phyloP scores from a whole-genome alignment of 2,888 invertebrate species.

The Ophion ventricosus region DNA sequence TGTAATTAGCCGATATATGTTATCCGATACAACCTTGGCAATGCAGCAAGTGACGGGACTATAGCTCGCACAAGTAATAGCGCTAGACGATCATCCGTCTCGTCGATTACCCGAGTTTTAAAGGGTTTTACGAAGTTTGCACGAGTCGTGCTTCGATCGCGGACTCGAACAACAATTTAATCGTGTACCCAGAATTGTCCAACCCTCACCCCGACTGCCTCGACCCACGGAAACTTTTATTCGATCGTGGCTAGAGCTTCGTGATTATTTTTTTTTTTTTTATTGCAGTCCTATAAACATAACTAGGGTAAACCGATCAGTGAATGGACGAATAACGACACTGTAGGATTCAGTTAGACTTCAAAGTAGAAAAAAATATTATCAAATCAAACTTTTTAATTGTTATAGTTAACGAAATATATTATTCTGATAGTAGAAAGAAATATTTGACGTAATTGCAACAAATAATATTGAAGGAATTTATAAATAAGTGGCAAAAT shows the following conservation, averaged over 20 bases:
- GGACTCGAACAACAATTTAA: background rate
- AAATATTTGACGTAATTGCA: no score
- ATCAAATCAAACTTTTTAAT: no score
- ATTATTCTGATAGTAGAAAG: no score
- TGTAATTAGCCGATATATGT: slow-evolving; percentile 61
- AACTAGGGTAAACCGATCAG: no score
- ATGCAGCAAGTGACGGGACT: slow-evolving; percentile 51
- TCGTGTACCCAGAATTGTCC: background rate
- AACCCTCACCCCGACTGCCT: background rate
- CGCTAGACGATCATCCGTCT: slow-evolving; percentile 23
- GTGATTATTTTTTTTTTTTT: no score
- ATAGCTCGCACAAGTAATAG: background rate
- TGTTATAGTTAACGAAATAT: no score
- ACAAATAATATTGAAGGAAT: no score
- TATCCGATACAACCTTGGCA: slow-evolving; percentile 37
- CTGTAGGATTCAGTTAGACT: no score
- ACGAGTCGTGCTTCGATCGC: slow-evolving; percentile 4
- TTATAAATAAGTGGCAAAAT: no score
- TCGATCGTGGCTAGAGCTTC: background rate
- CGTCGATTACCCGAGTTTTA: slow-evolving; percentile 17
- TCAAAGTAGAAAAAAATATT: no score
- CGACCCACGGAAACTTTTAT: background rate
- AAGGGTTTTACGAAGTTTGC: slow-evolving; percentile 29
- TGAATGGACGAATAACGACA: no score
- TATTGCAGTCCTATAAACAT: slow-evolving; percentile 10